Percentiles rank a stretch among this genome's conserved stretches.
These are phyloP conservation scores for Pardosa pseudoannulata DNA, from an alignment of 2,888 invertebrate species.

Conservation along the genomic window DNA sequence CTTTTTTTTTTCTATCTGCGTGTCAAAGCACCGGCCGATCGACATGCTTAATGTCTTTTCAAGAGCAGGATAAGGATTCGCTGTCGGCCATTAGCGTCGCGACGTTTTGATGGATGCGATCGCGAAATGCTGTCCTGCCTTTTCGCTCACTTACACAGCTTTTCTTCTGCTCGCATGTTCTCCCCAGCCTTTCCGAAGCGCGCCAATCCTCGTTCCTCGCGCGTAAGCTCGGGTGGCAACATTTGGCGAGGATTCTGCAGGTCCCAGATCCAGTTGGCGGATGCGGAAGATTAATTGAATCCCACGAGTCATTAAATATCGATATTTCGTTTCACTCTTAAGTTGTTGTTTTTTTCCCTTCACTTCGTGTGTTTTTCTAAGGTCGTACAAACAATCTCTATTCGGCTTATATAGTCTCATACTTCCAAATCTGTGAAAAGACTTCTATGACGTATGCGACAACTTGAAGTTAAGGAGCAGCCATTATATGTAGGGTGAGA, in stretches of 20 bases:
- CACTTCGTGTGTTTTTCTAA: too few species aligned
- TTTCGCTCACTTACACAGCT: slow-evolving; percentile 65
- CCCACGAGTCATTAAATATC: not conserved
- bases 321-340: not conserved
- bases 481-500: too few species aligned
- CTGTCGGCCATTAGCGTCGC: slow-evolving; percentile 60
- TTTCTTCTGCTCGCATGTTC: slow-evolving; percentile 27
- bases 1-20: too few species aligned
- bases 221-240: not conserved
- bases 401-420: too few species aligned
- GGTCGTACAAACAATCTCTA: too few species aligned
- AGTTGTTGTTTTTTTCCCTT: too few species aligned
- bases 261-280: not conserved
- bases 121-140: slow-evolving; percentile 61
- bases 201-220: slow-evolving; percentile 21
- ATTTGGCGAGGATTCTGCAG: slow-evolving; percentile 1
- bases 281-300: not conserved
- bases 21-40: slow-evolving; percentile 49
- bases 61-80: slow-evolving; percentile 54
- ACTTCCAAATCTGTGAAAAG: too few species aligned
- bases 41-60: slow-evolving; percentile 65
- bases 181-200: slow-evolving; percentile 22
- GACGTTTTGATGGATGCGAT: slow-evolving; percentile 60
- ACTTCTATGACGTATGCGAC: too few species aligned
- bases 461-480: too few species aligned